These are phyloP conservation scores for Invenusta paracnida DNA, from an alignment of 2,888 invertebrate species.

Conservation along the genomic window DNA sequence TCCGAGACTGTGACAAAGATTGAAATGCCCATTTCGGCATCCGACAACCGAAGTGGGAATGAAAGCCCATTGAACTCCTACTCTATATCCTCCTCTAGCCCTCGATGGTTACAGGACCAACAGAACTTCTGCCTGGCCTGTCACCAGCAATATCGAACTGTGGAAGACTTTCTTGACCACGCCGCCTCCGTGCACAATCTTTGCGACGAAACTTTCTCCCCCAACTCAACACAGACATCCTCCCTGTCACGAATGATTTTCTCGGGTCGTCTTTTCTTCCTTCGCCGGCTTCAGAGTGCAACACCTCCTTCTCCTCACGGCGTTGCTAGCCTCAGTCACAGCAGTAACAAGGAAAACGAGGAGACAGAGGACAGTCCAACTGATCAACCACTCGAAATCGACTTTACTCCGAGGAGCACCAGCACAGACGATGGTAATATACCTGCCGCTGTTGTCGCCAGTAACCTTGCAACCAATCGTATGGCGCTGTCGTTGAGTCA, in stretches of 20 bases:
- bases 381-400: not conserved
- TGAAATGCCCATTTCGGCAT: too few species aligned
- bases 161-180: not conserved
- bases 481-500: not conserved
- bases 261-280: not conserved
- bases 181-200: not conserved
- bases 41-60: not conserved
- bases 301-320: not conserved
- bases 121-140: constrained; percentile 2
- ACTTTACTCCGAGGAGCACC: not conserved
- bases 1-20: not conserved
- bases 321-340: not conserved
- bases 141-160: not conserved
- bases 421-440: too few species aligned
- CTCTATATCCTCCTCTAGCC: not conserved
- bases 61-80: not conserved
- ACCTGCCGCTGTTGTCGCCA: too few species aligned
- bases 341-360: constrained; percentile 18
- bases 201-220: not conserved
- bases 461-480: not conserved
- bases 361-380: not conserved
- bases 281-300: not conserved
- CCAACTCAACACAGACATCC: too few species aligned
- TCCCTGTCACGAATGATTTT: not conserved
- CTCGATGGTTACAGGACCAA: not conserved